Evolutionary conservation across 2,888 invertebrate genomes (phyloP).

Genomic region (Euzophera pinguis): DNA sequence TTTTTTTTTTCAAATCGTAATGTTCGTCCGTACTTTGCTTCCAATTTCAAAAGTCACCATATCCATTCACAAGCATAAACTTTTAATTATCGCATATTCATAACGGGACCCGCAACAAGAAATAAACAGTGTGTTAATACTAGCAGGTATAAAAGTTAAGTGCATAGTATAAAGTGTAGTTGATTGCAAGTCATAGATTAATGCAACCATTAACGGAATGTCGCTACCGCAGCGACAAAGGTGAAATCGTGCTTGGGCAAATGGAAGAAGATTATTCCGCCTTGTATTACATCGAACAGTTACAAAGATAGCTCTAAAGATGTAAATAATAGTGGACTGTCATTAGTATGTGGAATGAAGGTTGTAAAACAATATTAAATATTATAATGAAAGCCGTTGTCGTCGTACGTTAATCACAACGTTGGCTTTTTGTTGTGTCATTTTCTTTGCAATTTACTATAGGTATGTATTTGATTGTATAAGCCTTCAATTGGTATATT

Average conservation of each 20-base stretch:
- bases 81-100: constrained; percentile 5
- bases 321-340: constrained; percentile 5
- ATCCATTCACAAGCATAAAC: constrained; percentile 1
- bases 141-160: constrained; percentile 34
- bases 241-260: constrained; percentile 44
- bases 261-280: constrained; percentile 37
- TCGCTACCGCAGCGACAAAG: constrained; percentile 43
- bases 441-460: background rate
- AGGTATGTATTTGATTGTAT: background rate
- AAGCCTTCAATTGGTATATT: background rate
- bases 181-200: constrained; percentile 42
- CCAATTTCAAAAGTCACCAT: background rate
- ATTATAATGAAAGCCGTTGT: constrained; percentile 9
- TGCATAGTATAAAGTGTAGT: constrained; percentile 32
- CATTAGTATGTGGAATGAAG: constrained; percentile 4
- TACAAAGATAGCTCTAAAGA: constrained; percentile 16
- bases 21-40: background rate
- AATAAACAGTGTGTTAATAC: constrained; percentile 19
- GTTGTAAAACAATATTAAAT: constrained; percentile 8
- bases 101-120: constrained; percentile 6
- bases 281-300: constrained; percentile 22
- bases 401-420: background rate
- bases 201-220: constrained; percentile 38
- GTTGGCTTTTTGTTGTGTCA: background rate
- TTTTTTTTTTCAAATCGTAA: background rate